phyloP scores from a whole-genome alignment of 2,113 vertebrate genomes.

The Delphinus delphis region DNA sequence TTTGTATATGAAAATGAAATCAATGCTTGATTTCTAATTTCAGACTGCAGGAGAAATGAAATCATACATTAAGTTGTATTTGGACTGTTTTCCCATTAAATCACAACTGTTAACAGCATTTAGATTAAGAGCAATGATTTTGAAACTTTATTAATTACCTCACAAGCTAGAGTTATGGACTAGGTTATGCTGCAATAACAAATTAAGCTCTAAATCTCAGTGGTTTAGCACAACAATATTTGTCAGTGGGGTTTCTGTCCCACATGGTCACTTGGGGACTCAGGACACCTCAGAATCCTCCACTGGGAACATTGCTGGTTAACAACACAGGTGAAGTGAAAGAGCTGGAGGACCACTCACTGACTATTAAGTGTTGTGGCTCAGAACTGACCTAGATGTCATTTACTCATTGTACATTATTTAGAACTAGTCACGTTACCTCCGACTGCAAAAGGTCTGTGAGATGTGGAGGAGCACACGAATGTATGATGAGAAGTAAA shows the following conservation, averaged over 20 bases:
- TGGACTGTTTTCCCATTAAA: background rate
- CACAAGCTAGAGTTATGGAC: background rate
- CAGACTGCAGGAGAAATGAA: background rate
- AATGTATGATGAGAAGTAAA: background rate
- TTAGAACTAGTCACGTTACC: background rate
- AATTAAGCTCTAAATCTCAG: background rate
- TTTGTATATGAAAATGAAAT: slow-evolving; percentile 7
- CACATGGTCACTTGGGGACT: background rate
- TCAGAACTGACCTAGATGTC: background rate
- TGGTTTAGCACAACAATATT: background rate
- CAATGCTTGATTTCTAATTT: background rate
- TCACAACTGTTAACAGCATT: background rate
- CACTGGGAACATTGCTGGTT: background rate
- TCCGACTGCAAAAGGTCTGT: background rate
- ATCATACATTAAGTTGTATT: background rate
- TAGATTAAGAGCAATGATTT: background rate
- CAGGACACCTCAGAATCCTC: background rate
- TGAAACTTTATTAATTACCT: background rate
- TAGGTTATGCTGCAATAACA: background rate
- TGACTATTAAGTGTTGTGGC: background rate
- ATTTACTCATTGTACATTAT: background rate
- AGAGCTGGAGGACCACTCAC: background rate
- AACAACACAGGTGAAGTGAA: background rate
- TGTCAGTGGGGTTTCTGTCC: background rate
- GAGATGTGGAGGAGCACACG: background rate